Evolutionary conservation across 1,140 invertebrate species (phyloP), one percentile per base, ranked within the genome.

Genomic region (Cydia strobilella): DNA sequence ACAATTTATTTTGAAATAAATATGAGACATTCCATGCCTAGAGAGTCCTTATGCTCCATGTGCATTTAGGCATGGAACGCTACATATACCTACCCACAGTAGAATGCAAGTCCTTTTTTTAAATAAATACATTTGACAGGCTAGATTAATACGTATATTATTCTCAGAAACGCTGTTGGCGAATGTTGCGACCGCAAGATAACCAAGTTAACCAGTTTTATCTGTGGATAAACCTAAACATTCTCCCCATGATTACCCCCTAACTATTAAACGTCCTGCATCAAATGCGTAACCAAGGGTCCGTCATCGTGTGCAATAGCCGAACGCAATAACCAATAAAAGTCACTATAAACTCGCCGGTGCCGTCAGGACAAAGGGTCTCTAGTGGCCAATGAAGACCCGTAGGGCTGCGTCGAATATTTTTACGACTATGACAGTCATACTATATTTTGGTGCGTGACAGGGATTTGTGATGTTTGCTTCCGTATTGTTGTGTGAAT

Each of bases 301-400:
- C 83, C 82, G 83, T 87, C 82, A 81, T 85, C 83, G 80, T 80
- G 78, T 82, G 83, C 80, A 79, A 83, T 75, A 54, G 76, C 75
- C 74, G 77, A 82, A 86, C 77, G 86, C 89, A 91, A 90, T 90
- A 90, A 89, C 86, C 83, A 85, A 79, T 87, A 84, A 85, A 84
- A 85, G 84, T 86, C 84, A 82, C 82, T 81, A 89, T 89, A 90
- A 89, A 89, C 80, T 87, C 82, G 80, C 80, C 82, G 75, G 80
- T 81, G 77, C 77, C 23, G 74, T 84, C 84, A 81, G 83, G 84
- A 88, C 89, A 90, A 87, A 89, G 86, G 83, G 85, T 82, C 80
- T 87, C 82, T 77, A 76, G 80, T 79, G 86, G 86, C 77, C 86
- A 83, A 77, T 81, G 75, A 81, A 76, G 65, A 69, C 65, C 75